Base-by-base conservation (phyloP, 2,113 vertebrate genomes). In the Leptobrachium leishanense region DNA sequence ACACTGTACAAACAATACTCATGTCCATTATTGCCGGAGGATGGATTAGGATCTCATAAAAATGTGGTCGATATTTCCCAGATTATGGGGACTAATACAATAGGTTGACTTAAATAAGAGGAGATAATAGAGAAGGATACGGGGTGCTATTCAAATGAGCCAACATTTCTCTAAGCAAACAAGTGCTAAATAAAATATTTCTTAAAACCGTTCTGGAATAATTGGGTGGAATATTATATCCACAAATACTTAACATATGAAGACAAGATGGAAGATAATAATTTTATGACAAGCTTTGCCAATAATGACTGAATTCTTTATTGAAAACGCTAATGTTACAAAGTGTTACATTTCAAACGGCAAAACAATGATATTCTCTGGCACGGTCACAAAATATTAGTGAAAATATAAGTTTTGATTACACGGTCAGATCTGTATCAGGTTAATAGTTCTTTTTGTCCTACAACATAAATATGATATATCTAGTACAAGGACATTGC, bases 1-100 rank as follows among this genome's bases (percentile, higher is more conserved):
- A 72, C 71, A 50, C 69, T 72, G 59, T 72, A 66, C 62, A 72
- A 79, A 79, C 70, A 79, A 72, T 70, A 66, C 50, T 57, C 57
- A 62, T 72, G 69, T 72, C 62, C 50, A 43, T 68, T 43, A 43
- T 65, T 72, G 69, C 77, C 69, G 71, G 69, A 69, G 69, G 62
- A 66, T 39, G 70, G 62, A 72, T 79, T 79, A 64, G 55, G 44
- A 7, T 79, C 46, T 55, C 11, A 15, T 53, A 67, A 50, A 72
- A 70, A 79, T 79, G 59, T 79, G 77, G 77, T 66, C 20, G 40
- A 72, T 66, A 70, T 79, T 72, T 31, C 42, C 59, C 71, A 43
- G 44, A 50, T 72, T 72, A 43, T 79, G 71, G 5, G 72, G 46
- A 43, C 69, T 72, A 79, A 79, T 68, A 68, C 15, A 71, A 72